Evolutionary conservation across 2,113 vertebrate species (phyloP).

Genomic region (Lophochroa leadbeateri): DNA sequence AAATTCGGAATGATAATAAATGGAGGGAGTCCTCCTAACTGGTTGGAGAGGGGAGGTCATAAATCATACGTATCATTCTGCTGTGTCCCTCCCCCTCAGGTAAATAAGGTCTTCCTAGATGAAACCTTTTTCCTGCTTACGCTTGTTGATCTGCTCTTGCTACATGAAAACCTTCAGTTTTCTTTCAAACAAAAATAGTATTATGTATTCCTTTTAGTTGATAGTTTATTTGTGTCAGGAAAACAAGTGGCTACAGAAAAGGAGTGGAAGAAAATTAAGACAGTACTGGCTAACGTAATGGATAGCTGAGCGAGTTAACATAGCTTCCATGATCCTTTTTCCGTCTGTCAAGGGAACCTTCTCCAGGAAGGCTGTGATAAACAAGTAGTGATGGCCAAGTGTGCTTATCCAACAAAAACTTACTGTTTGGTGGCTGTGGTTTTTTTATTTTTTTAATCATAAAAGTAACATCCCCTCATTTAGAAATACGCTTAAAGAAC

Average conservation of each 20-base stretch:
- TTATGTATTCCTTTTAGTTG: neutral
- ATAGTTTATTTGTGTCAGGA: neutral
- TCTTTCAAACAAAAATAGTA: neutral
- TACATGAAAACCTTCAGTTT: neutral
- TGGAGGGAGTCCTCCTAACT: neutral
- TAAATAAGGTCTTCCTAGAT: neutral
- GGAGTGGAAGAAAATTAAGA: neutral
- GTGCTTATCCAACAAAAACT: neutral
- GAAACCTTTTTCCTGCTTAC: neutral
- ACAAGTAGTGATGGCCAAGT: neutral
- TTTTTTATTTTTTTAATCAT: neutral
- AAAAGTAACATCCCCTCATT: neutral
- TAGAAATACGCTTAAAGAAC: neutral
- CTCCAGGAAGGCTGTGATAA: neutral
- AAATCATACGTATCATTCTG: neutral
- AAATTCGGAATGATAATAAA: neutral
- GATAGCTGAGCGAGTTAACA: neutral
- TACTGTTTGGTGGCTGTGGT: neutral
- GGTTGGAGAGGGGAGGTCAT: neutral
- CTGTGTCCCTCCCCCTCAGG: neutral
- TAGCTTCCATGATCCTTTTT: conserved; percentile 29
- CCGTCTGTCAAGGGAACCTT: neutral
- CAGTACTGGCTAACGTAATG: neutral
- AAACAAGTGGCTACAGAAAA: neutral
- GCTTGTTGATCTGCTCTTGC: neutral